Percentiles rank a stretch among this genome's conserved stretches.
Conservation (phyloP, 1,140 invertebrate species). For the Drosophila orena region DNA sequence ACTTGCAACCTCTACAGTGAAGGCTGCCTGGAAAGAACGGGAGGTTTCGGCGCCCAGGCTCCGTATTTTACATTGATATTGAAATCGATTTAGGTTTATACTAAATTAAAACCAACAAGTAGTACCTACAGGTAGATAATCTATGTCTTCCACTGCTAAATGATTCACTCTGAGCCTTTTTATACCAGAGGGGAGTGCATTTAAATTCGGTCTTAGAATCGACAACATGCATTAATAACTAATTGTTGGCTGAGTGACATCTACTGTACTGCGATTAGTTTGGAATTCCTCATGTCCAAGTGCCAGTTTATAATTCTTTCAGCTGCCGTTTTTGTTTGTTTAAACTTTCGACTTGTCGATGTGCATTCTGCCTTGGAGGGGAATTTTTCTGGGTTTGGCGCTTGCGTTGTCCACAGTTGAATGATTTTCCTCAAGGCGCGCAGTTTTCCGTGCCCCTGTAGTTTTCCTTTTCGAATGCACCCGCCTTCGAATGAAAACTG, state of each 20-base stretch:
- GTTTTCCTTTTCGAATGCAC: conserved; percentile 62
- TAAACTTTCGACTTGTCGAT: conserved; percentile 24
- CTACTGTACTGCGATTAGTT: conserved; percentile 33
- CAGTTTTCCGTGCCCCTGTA: conserved; percentile 62
- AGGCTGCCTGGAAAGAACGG: neutral
- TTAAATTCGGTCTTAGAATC: too few relatives aligned
- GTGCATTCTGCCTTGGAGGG: conserved; percentile 22
- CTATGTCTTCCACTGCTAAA: too few relatives aligned
- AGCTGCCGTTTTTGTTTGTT: conserved; percentile 28
- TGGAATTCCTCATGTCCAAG: conserved; percentile 65
- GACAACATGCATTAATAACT: too few relatives aligned
- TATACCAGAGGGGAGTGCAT: too few relatives aligned
- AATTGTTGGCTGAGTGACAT: neutral
- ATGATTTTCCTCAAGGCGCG: conserved; percentile 78
- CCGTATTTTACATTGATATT: neutral
- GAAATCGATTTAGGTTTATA: neutral
- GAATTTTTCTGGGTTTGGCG: conserved; percentile 60
- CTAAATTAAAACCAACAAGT: neutral
- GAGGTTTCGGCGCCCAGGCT: neutral
- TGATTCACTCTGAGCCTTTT: too few relatives aligned
- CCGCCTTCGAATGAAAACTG: conserved; percentile 57
- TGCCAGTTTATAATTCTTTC: conserved; percentile 66
- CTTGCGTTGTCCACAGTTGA: conserved; percentile 67
- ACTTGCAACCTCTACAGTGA: conserved; percentile 52
- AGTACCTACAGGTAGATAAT: too few relatives aligned